Percentiles rank a stretch among this genome's conserved stretches.
These are phyloP conservation scores for Diorhabda elongata DNA, from an alignment of 1,140 invertebrate species.

Conservation along the genomic window DNA sequence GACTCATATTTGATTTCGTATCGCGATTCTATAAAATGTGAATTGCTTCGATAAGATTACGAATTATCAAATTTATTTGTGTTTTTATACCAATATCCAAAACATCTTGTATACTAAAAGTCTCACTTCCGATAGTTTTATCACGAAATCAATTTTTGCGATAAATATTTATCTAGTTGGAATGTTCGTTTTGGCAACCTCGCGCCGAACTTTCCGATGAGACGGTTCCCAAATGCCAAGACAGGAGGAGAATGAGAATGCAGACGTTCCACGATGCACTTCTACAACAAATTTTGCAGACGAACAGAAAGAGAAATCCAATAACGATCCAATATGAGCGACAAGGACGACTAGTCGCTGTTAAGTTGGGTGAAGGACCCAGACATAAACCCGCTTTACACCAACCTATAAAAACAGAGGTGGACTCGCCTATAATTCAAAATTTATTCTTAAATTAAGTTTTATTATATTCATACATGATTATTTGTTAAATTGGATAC, in stretches of 20 bases:
- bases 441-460: too few species aligned
- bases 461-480: too few species aligned
- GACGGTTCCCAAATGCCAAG: not conserved
- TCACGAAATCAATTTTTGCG: too few species aligned
- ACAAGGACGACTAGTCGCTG: slow-evolving; percentile 20
- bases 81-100: too few species aligned
- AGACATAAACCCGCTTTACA: slow-evolving; percentile 22
- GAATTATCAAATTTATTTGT: too few species aligned
- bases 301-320: slow-evolving; percentile 16
- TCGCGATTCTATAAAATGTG: too few species aligned
- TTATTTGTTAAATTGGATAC: too few species aligned
- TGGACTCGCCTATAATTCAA: not conserved
- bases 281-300: slow-evolving; percentile 19
- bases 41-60: too few species aligned
- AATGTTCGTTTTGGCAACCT: not conserved
- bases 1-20: too few species aligned
- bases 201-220: not conserved
- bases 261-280: slow-evolving; percentile 21
- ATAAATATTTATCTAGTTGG: too few species aligned
- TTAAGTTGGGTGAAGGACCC: slow-evolving; percentile 23
- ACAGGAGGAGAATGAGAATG: slow-evolving; percentile 4
- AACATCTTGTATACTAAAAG: too few species aligned
- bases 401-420: slow-evolving; percentile 1
- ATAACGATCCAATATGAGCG: not conserved
- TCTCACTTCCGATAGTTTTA: too few species aligned